phyloP scores from a whole-genome alignment of 2,888 invertebrate genomes.

The Reticulitermes lucifugus region DNA sequence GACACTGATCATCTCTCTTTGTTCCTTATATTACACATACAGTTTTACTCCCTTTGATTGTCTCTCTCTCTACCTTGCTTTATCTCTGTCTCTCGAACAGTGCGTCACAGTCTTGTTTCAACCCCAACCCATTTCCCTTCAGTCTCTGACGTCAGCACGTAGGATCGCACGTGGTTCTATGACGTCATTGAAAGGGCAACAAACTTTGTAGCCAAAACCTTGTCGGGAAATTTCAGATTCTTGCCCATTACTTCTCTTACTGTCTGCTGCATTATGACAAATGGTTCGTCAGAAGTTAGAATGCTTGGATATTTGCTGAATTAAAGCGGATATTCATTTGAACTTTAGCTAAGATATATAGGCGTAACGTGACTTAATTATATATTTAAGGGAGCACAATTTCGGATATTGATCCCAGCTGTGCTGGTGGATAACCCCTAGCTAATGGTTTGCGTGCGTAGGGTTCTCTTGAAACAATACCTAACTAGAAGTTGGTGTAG shows the following conservation, averaged over 20 bases:
- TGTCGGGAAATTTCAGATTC: not conserved
- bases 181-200: constrained; percentile 31
- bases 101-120: not conserved
- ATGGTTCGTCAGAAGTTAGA: not conserved
- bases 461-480: too few species aligned
- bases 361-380: not conserved
- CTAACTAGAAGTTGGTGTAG: too few species aligned
- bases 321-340: not conserved
- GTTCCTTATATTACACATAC: not conserved
- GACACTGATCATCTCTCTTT: not conserved
- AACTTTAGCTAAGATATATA: not conserved
- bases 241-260: not conserved
- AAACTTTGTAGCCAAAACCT: not conserved
- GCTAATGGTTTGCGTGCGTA: too few species aligned
- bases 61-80: not conserved
- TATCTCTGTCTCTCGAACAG: not conserved
- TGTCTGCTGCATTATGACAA: constrained; percentile 8
- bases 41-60: not conserved
- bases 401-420: not conserved
- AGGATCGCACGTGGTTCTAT: constrained; percentile 38
- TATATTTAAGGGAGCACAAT: not conserved
- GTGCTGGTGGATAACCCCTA: too few species aligned
- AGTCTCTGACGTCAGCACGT: constrained; percentile 43
- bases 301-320: not conserved
- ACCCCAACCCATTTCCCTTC: not conserved